Evolutionary conservation across 2,113 vertebrate genomes (phyloP).

Genomic region (Mobula birostris): DNA sequence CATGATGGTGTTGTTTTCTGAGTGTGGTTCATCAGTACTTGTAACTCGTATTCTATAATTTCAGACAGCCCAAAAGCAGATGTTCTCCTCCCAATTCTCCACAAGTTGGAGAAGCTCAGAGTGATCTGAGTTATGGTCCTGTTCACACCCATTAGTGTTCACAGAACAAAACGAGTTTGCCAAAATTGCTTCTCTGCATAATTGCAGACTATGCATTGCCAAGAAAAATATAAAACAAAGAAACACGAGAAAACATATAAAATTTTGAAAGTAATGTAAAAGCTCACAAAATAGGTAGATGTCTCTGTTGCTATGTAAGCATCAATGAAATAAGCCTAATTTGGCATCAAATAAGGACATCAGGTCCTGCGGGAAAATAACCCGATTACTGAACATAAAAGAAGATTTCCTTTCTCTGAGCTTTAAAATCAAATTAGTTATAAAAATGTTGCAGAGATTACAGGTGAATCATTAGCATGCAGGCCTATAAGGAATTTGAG

Average conservation of each 20-base stretch:
- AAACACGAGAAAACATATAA: not conserved
- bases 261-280: not conserved
- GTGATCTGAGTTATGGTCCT: not conserved
- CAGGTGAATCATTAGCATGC: constrained; percentile 79
- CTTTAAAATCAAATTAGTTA: constrained; percentile 92
- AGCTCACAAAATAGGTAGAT: not conserved
- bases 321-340: not conserved
- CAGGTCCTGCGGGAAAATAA: not conserved
- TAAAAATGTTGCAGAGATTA: constrained; percentile 69
- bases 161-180: not conserved
- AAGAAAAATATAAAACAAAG: not conserved
- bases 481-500: constrained; percentile 59
- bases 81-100: not conserved
- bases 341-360: constrained; percentile 21
- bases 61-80: not conserved
- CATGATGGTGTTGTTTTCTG: not conserved
- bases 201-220: not conserved
- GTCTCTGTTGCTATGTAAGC: not conserved
- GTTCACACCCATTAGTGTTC: not conserved
- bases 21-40: not conserved
- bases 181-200: not conserved
- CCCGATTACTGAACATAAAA: constrained; percentile 8
- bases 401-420: constrained; percentile 59
- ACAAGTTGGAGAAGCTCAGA: not conserved
- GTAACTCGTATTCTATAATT: not conserved